These are phyloP conservation scores for Philaenus spumarius DNA, from an alignment of 1,140 invertebrate genomes.

Conservation along the genomic window DNA sequence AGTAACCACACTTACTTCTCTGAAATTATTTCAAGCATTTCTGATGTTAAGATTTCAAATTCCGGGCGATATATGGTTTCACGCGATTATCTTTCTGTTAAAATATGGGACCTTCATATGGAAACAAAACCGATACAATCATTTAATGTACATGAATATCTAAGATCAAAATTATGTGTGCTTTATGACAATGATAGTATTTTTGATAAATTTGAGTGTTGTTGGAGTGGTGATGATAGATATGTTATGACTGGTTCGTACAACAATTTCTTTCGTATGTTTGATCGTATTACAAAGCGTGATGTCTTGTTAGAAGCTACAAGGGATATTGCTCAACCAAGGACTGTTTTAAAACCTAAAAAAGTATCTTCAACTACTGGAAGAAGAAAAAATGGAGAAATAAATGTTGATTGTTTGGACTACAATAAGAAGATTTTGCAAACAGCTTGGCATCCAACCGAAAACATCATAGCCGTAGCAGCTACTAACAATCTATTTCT, in stretches of 20 bases:
- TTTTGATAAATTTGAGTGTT: constrained; percentile 99
- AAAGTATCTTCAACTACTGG: constrained; percentile 65
- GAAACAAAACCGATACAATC: constrained; percentile 98
- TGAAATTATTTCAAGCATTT: constrained; percentile 99
- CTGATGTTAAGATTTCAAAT: constrained; percentile 98
- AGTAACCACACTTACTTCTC: constrained; percentile 97
- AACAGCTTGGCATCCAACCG: constrained; percentile 97
- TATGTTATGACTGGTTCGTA: constrained; percentile 99
- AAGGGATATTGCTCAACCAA: constrained; percentile 75
- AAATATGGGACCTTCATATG: constrained; percentile 99
- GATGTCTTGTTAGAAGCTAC: constrained; percentile 81
- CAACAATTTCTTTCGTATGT: constrained; percentile 99
- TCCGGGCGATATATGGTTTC: constrained; percentile 98
- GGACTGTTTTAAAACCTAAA: constrained; percentile 86
- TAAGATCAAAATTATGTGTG: constrained; percentile 95
- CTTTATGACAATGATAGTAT: constrained; percentile 99
- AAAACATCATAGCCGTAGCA: constrained; percentile 97
- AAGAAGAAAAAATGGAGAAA: constrained; percentile 98
- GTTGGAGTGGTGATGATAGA: constrained; percentile 97
- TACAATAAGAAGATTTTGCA: constrained; percentile 99
- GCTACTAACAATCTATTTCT: constrained; percentile 99
- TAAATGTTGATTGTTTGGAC: constrained; percentile 96
- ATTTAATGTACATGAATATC: constrained; percentile 86
- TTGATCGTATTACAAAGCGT: constrained; percentile 82
- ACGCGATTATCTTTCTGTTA: constrained; percentile 97